Evolutionary conservation across 1,140 invertebrate species (phyloP), one percentile per base, ranked within the genome.

Genomic region (Procambarus clarkii): DNA sequence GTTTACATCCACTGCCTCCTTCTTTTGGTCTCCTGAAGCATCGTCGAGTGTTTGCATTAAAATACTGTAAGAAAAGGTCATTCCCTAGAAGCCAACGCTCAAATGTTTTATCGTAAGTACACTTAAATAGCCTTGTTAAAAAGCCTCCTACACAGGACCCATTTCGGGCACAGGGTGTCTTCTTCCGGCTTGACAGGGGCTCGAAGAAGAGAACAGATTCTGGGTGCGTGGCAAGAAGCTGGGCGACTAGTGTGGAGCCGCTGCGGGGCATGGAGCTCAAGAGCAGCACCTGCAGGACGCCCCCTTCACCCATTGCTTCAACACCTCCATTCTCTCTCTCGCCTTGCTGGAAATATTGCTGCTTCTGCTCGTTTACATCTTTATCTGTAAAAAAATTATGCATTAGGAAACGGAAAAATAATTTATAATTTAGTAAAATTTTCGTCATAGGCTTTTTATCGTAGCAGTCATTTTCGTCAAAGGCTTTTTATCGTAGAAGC

Each of bases 221-320:
- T 58, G 64, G 34, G 2, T 79, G 18, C 18, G 4, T 50, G 24
- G 54, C 15, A 18, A 91, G 82, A 7, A 85, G 15, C 34, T 91
- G 82, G 0, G 76, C 15, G 9, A 91, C 54, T 9, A 91, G 45
- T 2, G 88, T 91, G 21, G 88, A 91, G n/a, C 88, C 88, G 76
- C 88, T 48, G 24, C 88, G 88, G 4, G 88, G 82, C 44, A 79
- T 78, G 24, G 88, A 91, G 69, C 88, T 91, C 88, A 91, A 58
- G 24, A 91, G 15, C 48, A 91, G 54, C 3, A 91, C 76, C 24
- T 79, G 45, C 54, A 91, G 54, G 13, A 58, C 54, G 54, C 54
- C 54, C 13, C 5, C 54, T 13, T 13, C 54, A 5, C 13, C 54
- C 54, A 13, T 7, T 13, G 54, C 54, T 13, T 7, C 54, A 58